Evolutionary conservation across 1,140 invertebrate species (phyloP), one percentile per base, ranked within the genome.

Genomic region (Drosophila busckii): DNA sequence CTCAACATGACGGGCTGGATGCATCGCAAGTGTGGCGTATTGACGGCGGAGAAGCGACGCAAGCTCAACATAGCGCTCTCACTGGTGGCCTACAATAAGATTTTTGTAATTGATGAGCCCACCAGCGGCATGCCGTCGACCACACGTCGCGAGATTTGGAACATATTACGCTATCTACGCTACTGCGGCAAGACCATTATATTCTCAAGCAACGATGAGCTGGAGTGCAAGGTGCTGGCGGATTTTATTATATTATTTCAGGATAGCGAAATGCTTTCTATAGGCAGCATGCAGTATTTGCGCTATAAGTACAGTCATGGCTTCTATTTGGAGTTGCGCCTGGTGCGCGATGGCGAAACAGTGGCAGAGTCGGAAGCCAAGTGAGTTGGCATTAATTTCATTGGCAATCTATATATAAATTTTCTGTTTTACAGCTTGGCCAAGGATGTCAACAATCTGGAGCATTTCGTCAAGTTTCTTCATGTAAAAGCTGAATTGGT

Each of bases 171-270:
- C 8, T 82, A 84, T 29, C 23, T 69, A 10, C 76, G 78, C 4
- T 70, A 61, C 25, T 64, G 64, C 7, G 84, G 84, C 15, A 89
- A 93, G 29, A 97, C 96, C 1, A 94, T 98, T 59, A 88, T 99
- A 4, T 90, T 99, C 8, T 96, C 96, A 2, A 98, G 97, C 4
- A 97, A 98, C 87, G 97, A 96, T 87, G 97, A 98, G 94, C 95
- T 98, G 85, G 97, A 99, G 89, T 97, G 97, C 15, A 97, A 99
- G 88, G 90, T 94, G 16, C 89, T 99, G 0, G 96, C 96, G 1
- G 96, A 98, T 87, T 90, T 95, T 53, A 95, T 98, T 49, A 94
- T 96, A 5, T 96, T 98, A 15, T 94, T 98, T 90, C 91, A 95
- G 32, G 89, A 93, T 23, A 96, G 96, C 2, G 89, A 91, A 53